Base-by-base conservation (phyloP, 2,797 vertebrate genomes). In the Gallinago nigripennis region DNA sequence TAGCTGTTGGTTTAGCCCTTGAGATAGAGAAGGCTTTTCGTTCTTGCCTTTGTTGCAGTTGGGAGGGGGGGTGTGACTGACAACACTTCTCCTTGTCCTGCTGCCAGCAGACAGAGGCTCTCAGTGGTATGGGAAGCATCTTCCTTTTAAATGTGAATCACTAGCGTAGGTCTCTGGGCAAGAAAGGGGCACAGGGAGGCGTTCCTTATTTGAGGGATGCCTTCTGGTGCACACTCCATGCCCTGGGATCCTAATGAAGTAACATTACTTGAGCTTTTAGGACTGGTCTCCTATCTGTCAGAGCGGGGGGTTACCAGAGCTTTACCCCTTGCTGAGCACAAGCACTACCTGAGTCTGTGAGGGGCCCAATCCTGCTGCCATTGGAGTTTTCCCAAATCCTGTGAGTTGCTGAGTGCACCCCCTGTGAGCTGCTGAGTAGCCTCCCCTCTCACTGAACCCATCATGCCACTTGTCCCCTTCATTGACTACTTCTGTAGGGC, bases 61-160 rank as follows among this genome's bases (percentile, higher is more conserved):
- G 88, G 53, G 64, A 90, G 61, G 17, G 43, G 24, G 68, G 75
- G 39, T 0, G 1, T 92, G 78, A 33, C 53, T 80, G 71, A 28
- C 41, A 43, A 3, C 2, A 0, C 60, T 84, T 35, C 53, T 82
- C 35, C 60, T 46, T 57, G 64, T 45, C 51, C 35, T 11, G 68
- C 61, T 6, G 12, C 51, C 58, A 61, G 90, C 81, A 84, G 88
- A 37, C 61, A 31, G 83, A 81, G 85, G 72, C 76, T 72, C 56
- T 89, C 86, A 24, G 90, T 72, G 90, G 76, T 30, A 33, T 83
- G 92, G 84, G 82, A 88, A 93, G 86, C 51, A 73, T 93, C 92
- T 95, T 96, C 90, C 90, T 95, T 94, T 89, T 48, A 87, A 96
- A 97, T 96, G 95, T 96, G 96, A 95, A 96, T 95, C 75, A 65